Evolutionary conservation across 2,888 invertebrate species (phyloP), one percentile per base, ranked within the genome.

Genomic region (Andricus quercusramuli): DNA sequence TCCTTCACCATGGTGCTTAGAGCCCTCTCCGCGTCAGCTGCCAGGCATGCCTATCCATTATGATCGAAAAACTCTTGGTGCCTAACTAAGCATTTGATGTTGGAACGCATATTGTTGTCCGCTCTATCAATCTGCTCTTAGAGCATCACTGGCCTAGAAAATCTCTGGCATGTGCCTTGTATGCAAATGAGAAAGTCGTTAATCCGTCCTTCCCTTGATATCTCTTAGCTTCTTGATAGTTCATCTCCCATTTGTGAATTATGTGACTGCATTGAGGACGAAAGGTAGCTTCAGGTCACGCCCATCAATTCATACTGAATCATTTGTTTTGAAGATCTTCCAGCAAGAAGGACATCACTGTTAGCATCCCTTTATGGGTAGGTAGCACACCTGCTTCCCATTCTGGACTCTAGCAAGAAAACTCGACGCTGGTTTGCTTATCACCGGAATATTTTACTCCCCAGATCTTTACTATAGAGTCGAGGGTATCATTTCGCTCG

Each of bases 191-290:
- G 25, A 44, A 66, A 80, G 70, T 32, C 0, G 78, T 74, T 1
- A 41, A 37, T 41, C 80, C 79, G 17, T 79, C 78, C 20, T 78
- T 70, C 4, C 80, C 79, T 62, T 82, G 82, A 1, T 37, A 62
- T n/a, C 79, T 41, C 0, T 66, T 77, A 0, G 67, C 1, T 0
- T 77, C 29, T n/a, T 82, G 82, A 15, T 82, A 78, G 4, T 70
- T 17, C 0, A 82, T n/a, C 20, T 41, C 1, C 3, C 77, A 51
- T 9, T 82, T 77, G 65, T 80, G 78, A 25, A 47, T 37, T 0
- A 11, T 2, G 29, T 82, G 59, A 0, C 82, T 79, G 37, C 77
- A 82, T 15, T 41, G 22, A 1, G 8, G 9, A 37, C 37, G 37
- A 8, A 37, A 37, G 8, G 9, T 8, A 8, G 8, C 8, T 37